Evolutionary conservation across 2,888 invertebrate genomes (phyloP), one percentile per base, ranked within the genome.

Genomic region (Archips crataeganus): DNA sequence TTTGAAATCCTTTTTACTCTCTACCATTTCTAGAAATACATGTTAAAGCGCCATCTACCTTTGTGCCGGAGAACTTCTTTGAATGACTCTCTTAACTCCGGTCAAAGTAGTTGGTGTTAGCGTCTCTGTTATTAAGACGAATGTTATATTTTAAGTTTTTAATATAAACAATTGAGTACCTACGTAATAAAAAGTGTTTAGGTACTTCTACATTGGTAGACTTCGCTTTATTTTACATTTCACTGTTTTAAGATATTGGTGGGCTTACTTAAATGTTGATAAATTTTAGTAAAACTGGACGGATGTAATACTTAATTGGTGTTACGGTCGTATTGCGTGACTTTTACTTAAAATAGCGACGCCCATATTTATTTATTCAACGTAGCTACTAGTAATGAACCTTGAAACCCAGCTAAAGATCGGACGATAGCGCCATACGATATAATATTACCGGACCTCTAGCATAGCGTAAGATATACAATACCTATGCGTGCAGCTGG

Each of bases 1-100:
- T n/a, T n/a, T 5, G 49, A 15, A 54, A 15, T 23, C 15, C 5
- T 23, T 23, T 54, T 9, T 23, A 9, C n/a, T 13, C 6, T 49
- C 49, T n/a, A n/a, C 5, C 49, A 81, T 32, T 3, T 45, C 3
- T 11, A 64, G 10, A 47, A 3, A 23, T 1, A 47, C 2, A 32
- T 32, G n/a, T 13, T 5, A 49, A 64, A 6, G 34, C 36, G 65
- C 65, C 65, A 51, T 65, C 65, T 65, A 13, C 3, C 51, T 1
- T 15, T 4, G n/a, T 15, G 3, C 15, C 3, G 1, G 15, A 23
- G 49, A 64, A 64, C 49, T 64, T 49, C 2, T n/a, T 15, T 11
- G 32, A 5, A 36, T 5, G 32, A 32, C 10, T 2, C 32, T 64
- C 36, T 65, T 42, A 62, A 42, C 62, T 23, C 10, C 13, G 10